Evolutionary conservation across 2,113 vertebrate genomes (phyloP), one percentile per base, ranked within the genome.

Genomic region (Osmerus eperlanus): DNA sequence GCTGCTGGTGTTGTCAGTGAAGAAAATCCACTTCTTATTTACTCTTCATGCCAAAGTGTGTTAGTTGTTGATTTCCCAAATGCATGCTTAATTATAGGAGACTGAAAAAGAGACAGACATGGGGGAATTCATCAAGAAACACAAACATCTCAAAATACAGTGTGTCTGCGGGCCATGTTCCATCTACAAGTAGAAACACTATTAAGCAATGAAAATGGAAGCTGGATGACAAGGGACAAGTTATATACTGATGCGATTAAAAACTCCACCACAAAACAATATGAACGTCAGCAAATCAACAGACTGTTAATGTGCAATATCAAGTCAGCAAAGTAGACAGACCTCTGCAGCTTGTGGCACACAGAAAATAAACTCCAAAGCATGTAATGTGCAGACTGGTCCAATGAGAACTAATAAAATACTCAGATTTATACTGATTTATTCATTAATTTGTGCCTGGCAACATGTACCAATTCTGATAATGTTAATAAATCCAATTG

Each of bases 21-120:
- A 68, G 71, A 70, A 68, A 68, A 56, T 65, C 28, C 64, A 29
- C 70, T 41, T 53, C 6, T 18, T 21, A 18, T 60, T 75, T 75
- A 71, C 75, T 75, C 67, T 75, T 68, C 67, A 68, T 64, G 69
- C 59, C 77, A 68, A 66, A 55, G 29, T 47, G 55, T 47, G 9
- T 47, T 58, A 62, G 69, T 19, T 64, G 71, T 80, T 80, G 73
- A 87, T 89, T 89, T 89, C 84, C 81, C 87, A 70, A 78, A 6
- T 81, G 85, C 72, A 78, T 68, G 75, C 77, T 82, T 80, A 86
- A 88, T 84, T 84, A 86, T 64, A 78, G 71, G 74, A 82, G 79
- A 78, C 81, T 67, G 65, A 82, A 64, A 67, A 51, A 65, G 68
- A 73, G 67, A 67, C 75, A 66, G 76, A 74, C 77, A 63, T 41